Evolutionary conservation across 2,888 invertebrate genomes (phyloP), one percentile per base, ranked within the genome.

Genomic region (Thumatha senex): DNA sequence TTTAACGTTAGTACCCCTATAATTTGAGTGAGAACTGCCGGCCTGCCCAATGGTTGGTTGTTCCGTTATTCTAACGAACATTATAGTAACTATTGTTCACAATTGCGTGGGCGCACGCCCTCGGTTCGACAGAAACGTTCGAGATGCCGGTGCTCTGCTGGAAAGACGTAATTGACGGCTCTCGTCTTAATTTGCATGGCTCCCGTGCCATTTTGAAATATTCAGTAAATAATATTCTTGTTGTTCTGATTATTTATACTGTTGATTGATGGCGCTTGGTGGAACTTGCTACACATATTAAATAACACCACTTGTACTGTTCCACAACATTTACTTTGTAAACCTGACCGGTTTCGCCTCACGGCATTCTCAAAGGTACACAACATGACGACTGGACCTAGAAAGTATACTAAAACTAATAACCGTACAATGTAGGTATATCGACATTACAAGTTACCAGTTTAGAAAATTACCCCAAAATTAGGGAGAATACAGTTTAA

Each of bases 51-150:
- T 36, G 11, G 31, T 31, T 12, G 34, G 24, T 39, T 14, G 29
- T 49, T 10, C 41, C 46, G 35, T 38, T 44, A 36, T 40, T 43
- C 30, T 48, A 45, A 47, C 33, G 48, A 45, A 36, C 44, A 33
- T 36, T 39, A 42, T 12, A 39, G 33, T n/a, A 13, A n/a, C 55
- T 49, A 58, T 64, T 62, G 57, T 62, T 46, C 46, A 46, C 38
- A 42, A 39, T 33, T 41, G 64, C 62, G 68, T 59, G 46, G 68
- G 65, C 62, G 62, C 60, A 48, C 48, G 48, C n/a, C n/a, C n/a
- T n/a, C 52, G 51, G 58, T 55, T 39, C 45, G 40, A 14, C 7
- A 31, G 13, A 36, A 36, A 36, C 33, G 2, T 3, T 8, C 31
- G 31, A 42, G 63, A 63, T 64, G 62, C 62, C 45, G 46, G 49